Evolutionary conservation across 2,113 vertebrate species (phyloP).

Genomic region (Oncorhynchus tshawytscha): DNA sequence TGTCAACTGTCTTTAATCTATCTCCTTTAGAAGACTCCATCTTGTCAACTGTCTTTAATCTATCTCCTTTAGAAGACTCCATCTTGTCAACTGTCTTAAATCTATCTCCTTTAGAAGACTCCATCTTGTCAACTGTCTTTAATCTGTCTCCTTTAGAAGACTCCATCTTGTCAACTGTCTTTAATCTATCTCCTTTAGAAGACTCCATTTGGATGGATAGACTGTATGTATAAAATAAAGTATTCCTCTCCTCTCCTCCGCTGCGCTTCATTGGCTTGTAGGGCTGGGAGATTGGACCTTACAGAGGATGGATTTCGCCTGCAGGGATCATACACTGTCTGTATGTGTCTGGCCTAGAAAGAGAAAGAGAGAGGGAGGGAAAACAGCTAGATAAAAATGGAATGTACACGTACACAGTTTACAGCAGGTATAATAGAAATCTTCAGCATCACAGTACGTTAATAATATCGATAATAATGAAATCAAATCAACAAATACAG

Average conservation of each 20-base stretch:
- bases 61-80: no score
- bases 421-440: no score
- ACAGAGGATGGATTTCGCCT: background rate
- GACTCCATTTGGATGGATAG: constrained; percentile 50
- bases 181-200: background rate
- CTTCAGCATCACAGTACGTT: no score
- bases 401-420: no score
- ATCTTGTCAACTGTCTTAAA: constrained; percentile 55
- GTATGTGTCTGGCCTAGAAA: background rate
- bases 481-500: no score
- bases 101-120: constrained; percentile 49
- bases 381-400: no score
- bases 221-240: constrained; percentile 63
- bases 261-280: background rate
- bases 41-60: no score
- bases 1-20: no score
- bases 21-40: no score
- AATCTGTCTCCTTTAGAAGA: no score
- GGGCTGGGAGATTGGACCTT: background rate
- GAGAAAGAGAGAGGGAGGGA: background rate
- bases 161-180: no score
- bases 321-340: background rate
- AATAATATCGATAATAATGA: no score
- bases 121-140: constrained; percentile 7
- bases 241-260: constrained; percentile 7